Conservation (phyloP, 2,888 invertebrate genomes). For the Archips xylosteana region DNA sequence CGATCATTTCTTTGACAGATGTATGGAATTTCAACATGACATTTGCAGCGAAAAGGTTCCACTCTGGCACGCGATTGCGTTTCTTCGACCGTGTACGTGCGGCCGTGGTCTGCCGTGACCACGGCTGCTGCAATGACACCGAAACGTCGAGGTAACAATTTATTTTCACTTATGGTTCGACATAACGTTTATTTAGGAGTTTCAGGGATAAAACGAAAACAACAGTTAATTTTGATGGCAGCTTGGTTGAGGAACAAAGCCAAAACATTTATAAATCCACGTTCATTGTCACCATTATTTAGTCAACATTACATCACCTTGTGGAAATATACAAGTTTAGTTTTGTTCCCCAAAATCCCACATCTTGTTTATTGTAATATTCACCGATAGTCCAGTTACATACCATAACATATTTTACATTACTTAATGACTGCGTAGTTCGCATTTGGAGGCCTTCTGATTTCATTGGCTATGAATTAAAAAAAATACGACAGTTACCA, state of each 20-base stretch:
- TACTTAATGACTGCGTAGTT: conserved; percentile 60
- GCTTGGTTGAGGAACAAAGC: conserved; percentile 78
- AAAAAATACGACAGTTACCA: conserved; percentile 50
- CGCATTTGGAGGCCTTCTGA: conserved; percentile 60
- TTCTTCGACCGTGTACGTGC: no score
- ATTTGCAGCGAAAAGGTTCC: no score
- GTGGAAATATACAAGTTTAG: conserved; percentile 61
- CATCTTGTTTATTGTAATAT: conserved; percentile 67
- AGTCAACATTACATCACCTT: conserved; percentile 56
- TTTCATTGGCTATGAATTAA: conserved; percentile 49
- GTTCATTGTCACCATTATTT: conserved; percentile 52
- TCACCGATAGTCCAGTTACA: conserved; percentile 58
- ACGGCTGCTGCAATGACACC: no score
- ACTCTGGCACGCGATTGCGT: no score
- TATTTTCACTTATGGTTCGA: no score
- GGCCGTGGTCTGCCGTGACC: no score
- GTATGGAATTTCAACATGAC: no score
- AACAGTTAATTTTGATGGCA: conserved; percentile 55
- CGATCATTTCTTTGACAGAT: no score
- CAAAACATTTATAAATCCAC: conserved; percentile 63
- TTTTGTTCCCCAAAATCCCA: conserved; percentile 76
- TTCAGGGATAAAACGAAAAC: conserved; percentile 33
- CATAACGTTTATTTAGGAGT: background rate
- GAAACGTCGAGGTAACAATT: no score
- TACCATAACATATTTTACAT: conserved; percentile 62